phyloP scores from a whole-genome alignment of 37 sponge, comb jelly and placozoan genomes.

The Petrosia ficiformis region DNA sequence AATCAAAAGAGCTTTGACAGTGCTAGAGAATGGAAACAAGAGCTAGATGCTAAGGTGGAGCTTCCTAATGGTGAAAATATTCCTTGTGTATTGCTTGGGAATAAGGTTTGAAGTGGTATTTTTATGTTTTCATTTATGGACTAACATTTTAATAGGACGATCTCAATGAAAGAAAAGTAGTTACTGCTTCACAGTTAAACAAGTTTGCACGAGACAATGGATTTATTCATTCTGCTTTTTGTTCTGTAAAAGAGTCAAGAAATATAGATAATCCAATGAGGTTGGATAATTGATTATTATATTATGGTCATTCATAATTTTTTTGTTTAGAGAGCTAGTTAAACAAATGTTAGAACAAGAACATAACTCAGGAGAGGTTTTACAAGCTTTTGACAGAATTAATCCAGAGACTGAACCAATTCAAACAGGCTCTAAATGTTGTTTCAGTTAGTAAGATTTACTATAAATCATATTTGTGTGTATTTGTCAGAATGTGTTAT shows the following conservation, averaged over 20 bases:
- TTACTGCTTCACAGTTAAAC: constrained; percentile 24
- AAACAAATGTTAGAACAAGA: constrained; percentile 16
- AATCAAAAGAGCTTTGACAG: constrained; percentile 42
- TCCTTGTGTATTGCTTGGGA: constrained; percentile 65
- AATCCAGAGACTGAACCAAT: too few species aligned
- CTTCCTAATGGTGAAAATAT: constrained; percentile 58
- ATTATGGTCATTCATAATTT: too few species aligned
- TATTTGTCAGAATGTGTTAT: too few species aligned
- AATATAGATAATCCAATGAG: constrained; percentile 52
- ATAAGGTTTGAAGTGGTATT: constrained; percentile 42
- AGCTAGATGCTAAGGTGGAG: constrained; percentile 47
- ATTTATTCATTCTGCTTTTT: constrained; percentile 54
- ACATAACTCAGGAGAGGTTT: constrained; percentile 6
- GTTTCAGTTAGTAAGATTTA: too few species aligned
- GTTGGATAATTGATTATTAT: too few species aligned
- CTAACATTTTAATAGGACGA: constrained; percentile 20
- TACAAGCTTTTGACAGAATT: constrained; percentile 7
- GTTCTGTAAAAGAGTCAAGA: constrained; percentile 55
- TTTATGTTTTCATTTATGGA: neutral
- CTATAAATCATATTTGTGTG: too few species aligned
- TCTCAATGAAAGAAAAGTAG: constrained; percentile 10
- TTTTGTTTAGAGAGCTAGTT: neutral
- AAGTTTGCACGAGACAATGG: constrained; percentile 45
- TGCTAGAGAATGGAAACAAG: constrained; percentile 61
- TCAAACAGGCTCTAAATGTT: too few species aligned